These are phyloP conservation scores for Petrocephalus sullivani DNA, from an alignment of 2,797 vertebrate genomes.

Conservation along the genomic window DNA sequence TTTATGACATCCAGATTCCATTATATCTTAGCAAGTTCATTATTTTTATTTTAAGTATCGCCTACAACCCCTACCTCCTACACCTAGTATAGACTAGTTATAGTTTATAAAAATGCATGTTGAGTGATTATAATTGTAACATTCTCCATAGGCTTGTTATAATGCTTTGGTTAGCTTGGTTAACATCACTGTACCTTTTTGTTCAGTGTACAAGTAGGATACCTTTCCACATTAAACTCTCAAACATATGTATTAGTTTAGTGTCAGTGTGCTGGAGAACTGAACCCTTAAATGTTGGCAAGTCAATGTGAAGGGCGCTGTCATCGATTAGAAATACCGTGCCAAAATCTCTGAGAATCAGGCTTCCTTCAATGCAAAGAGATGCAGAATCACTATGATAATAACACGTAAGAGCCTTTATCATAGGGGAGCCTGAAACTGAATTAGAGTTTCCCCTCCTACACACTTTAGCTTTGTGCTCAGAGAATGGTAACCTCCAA, in stretches of 20 bases:
- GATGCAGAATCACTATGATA: not conserved
- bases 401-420: not conserved
- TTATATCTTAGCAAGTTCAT: not conserved
- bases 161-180: not conserved
- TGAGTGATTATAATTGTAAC: not conserved
- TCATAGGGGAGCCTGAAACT: not conserved
- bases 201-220: not conserved
- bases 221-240: not conserved
- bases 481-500: not conserved
- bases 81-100: not conserved
- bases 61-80: not conserved
- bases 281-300: not conserved
- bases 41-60: not conserved
- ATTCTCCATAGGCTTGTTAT: not conserved
- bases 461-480: not conserved
- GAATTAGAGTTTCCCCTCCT: not conserved
- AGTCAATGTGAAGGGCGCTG: not conserved
- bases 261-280: not conserved
- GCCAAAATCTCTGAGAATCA: not conserved
- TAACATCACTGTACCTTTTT: not conserved
- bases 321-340: not conserved
- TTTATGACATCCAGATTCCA: not conserved
- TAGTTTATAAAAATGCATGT: not conserved
- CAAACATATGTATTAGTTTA: not conserved
- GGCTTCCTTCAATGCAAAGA: not conserved